Conservation (phyloP, 2,888 invertebrate species). For the Drosophila villosipedis region DNA sequence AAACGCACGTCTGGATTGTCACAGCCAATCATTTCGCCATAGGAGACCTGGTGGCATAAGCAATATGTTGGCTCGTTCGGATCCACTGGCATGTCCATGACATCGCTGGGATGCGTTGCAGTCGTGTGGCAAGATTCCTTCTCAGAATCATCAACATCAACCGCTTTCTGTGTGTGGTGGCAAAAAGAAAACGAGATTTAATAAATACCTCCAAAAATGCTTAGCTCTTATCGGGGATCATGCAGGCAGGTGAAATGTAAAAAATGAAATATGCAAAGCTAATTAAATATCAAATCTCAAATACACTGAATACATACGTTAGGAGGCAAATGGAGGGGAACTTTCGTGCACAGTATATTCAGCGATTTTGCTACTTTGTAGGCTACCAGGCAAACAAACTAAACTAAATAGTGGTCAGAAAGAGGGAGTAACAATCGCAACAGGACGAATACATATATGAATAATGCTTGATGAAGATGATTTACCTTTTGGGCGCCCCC, state of each 20-base stretch:
- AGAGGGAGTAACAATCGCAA: slow-evolving; percentile 25
- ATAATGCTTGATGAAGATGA: slow-evolving; percentile 72
- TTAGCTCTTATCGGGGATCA: slow-evolving; percentile 21
- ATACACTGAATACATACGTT: slow-evolving; percentile 22
- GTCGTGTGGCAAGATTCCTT: slow-evolving; percentile 85
- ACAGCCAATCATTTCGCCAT: slow-evolving; percentile 98
- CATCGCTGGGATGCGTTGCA: slow-evolving; percentile 93
- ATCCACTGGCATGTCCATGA: slow-evolving; percentile 96
- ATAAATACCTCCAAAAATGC: background rate
- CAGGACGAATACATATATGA: slow-evolving; percentile 17
- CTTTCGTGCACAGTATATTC: slow-evolving; percentile 8
- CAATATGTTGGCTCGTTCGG: slow-evolving; percentile 99
- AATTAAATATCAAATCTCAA: slow-evolving; percentile 6
- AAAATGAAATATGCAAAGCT: slow-evolving; percentile 44
- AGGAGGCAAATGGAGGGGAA: background rate
- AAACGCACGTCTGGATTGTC: slow-evolving; percentile 90
- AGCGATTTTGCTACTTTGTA: slow-evolving; percentile 22
- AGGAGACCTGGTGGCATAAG: slow-evolving; percentile 97
- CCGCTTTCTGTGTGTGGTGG: slow-evolving; percentile 75
- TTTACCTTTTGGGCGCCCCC: slow-evolving; percentile 85
- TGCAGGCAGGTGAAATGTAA: slow-evolving; percentile 53
- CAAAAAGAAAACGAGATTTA: slow-evolving; percentile 1
- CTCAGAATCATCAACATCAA: slow-evolving; percentile 87
- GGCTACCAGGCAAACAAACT: slow-evolving; percentile 25
- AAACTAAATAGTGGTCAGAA: slow-evolving; percentile 33